Evolutionary conservation across 1,140 invertebrate genomes (phyloP).

Genomic region (Drosophila paulistorum): DNA sequence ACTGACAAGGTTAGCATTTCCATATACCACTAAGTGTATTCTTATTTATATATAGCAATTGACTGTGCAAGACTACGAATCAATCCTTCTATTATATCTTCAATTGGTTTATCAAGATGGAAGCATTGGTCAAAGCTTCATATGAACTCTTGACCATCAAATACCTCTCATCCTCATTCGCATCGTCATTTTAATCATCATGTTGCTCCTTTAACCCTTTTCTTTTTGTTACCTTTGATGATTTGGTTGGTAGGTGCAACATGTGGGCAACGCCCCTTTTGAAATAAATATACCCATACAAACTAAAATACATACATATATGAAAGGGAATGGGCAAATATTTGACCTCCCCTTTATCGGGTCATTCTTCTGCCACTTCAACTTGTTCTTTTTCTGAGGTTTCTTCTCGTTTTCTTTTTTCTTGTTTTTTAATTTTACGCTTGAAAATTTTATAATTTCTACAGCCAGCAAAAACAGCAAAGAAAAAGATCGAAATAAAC

Average conservation of each 20-base stretch:
- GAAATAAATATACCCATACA: background rate
- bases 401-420: constrained; percentile 31
- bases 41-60: background rate
- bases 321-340: constrained; percentile 22
- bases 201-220: constrained; percentile 48
- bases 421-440: constrained; percentile 74
- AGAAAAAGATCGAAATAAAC: constrained; percentile 9
- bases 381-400: constrained; percentile 14
- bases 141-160: constrained; percentile 13
- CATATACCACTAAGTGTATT: too few species aligned
- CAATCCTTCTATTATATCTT: constrained; percentile 42
- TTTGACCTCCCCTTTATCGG: constrained; percentile 38
- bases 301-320: background rate
- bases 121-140: background rate
- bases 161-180: background rate
- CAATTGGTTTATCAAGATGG: constrained; percentile 34
- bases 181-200: constrained; percentile 13
- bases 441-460: constrained; percentile 73
- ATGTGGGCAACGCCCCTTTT: constrained; percentile 52
- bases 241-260: constrained; percentile 49
- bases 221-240: constrained; percentile 5
- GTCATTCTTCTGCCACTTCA: constrained; percentile 36
- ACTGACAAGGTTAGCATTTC: too few species aligned
- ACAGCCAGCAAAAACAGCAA: constrained; percentile 22
- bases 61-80: background rate